Evolutionary conservation across 2,797 vertebrate genomes (phyloP).

Genomic region (Knipowitschia caucasica): DNA sequence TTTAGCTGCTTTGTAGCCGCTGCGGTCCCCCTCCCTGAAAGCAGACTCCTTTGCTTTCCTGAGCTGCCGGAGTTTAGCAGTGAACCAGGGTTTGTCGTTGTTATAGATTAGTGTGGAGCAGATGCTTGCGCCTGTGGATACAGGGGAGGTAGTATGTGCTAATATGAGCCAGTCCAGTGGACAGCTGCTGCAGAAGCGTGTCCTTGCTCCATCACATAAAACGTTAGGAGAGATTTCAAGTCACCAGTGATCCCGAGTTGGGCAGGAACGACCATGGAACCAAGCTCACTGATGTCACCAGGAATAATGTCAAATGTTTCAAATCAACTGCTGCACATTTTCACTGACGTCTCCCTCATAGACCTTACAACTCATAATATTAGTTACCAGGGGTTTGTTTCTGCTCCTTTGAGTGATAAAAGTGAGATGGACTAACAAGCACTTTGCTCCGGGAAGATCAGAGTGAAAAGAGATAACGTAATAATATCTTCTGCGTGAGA

Average conservation of each 20-base stretch:
- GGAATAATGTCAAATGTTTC: constrained; percentile 56
- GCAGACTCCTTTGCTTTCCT: too few relatives aligned
- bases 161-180: constrained; percentile 30
- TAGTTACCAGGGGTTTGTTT: constrained; percentile 15
- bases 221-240: constrained; percentile 54
- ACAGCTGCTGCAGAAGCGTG: constrained; percentile 55
- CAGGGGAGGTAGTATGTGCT: constrained; percentile 2
- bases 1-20: too few relatives aligned
- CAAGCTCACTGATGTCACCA: constrained; percentile 41
- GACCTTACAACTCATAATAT: constrained; percentile 9
- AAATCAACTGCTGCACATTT: constrained; percentile 41
- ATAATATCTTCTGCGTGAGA: constrained; percentile 47
- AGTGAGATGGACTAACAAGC: constrained; percentile 53
- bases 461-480: constrained; percentile 39
- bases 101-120: constrained; percentile 44
- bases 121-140: constrained; percentile 10
- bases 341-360: constrained; percentile 28
- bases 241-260: constrained; percentile 53
- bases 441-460: constrained; percentile 37
- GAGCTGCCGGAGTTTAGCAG: too few relatives aligned
- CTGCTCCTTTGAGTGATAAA: constrained; percentile 28
- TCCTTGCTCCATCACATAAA: constrained; percentile 38
- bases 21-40: too few relatives aligned
- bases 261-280: constrained; percentile 42
- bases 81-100: too few relatives aligned